phyloP scores from a whole-genome alignment of 2,888 invertebrate genomes.

The Drosophila nr. fundita region DNA sequence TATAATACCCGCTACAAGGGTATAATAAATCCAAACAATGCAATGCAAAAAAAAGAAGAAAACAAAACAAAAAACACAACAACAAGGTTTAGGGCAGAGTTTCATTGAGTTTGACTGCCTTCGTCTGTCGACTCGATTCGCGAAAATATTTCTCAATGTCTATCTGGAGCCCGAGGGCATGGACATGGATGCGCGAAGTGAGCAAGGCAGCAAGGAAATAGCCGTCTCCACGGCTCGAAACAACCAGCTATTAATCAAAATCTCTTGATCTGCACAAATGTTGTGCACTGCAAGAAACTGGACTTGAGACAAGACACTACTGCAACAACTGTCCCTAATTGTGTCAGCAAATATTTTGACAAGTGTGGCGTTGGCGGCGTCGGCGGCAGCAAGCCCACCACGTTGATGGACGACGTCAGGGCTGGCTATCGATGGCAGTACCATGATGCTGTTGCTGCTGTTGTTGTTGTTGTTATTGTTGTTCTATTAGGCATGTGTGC shows the following conservation, averaged over 20 bases:
- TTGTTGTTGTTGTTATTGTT: constrained; percentile 11
- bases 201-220: constrained; percentile 37
- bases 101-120: constrained; percentile 71
- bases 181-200: constrained; percentile 24
- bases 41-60: neutral
- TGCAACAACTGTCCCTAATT: constrained; percentile 49
- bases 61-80: constrained; percentile 1
- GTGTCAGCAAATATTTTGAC: constrained; percentile 55
- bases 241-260: constrained; percentile 78
- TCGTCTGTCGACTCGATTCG: constrained; percentile 76
- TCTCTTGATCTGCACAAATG: constrained; percentile 76
- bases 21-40: constrained; percentile 1
- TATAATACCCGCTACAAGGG: neutral
- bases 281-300: constrained; percentile 67
- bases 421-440: constrained; percentile 36
- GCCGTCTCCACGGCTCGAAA: constrained; percentile 43
- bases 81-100: constrained; percentile 21
- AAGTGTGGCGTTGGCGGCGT: constrained; percentile 72
- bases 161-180: constrained; percentile 62
- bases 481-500: constrained; percentile 42
- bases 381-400: constrained; percentile 56
- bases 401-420: constrained; percentile 70
- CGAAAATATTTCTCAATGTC: constrained; percentile 81
- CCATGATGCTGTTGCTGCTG: constrained; percentile 5
- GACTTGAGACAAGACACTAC: neutral